Percentiles rank a stretch among this genome's conserved stretches.
These are phyloP conservation scores for Enteromius thamalakanensis DNA, from an alignment of 2,797 vertebrate species.

Conservation along the genomic window DNA sequence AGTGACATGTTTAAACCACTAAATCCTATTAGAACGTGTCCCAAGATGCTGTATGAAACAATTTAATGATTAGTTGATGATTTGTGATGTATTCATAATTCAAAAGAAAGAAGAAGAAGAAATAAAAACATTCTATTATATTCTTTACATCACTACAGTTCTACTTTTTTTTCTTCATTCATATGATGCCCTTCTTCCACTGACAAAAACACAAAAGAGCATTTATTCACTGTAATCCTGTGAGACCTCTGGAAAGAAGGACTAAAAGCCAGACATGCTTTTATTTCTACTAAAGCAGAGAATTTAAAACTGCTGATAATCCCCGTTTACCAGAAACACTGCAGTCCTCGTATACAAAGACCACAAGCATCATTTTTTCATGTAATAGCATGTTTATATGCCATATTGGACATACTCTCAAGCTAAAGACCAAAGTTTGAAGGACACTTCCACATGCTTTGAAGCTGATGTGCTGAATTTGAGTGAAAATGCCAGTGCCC, in stretches of 20 bases:
- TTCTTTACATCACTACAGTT: neutral
- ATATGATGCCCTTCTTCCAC: neutral
- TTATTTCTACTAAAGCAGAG: neutral
- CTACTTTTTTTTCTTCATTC: too few species aligned
- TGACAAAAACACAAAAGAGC: neutral
- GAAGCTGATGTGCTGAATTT: neutral
- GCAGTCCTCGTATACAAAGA: neutral
- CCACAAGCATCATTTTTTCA: neutral
- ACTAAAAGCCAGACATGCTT: neutral
- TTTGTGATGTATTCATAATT: too few species aligned
- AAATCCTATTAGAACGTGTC: too few species aligned
- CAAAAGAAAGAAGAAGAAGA: too few species aligned
- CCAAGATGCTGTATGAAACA: too few species aligned
- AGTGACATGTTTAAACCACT: too few species aligned
- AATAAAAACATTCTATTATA: too few species aligned
- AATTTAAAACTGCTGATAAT: conserved; percentile 22
- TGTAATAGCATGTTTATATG: neutral
- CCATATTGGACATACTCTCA: neutral
- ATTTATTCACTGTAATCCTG: conserved; percentile 18
- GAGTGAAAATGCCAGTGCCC: neutral
- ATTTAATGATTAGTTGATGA: too few species aligned
- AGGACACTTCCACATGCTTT: neutral
- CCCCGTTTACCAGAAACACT: neutral
- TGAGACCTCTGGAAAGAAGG: neutral
- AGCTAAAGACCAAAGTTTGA: neutral